phyloP scores from a whole-genome alignment of 2,113 vertebrate species.

The Phycodurus eques region DNA sequence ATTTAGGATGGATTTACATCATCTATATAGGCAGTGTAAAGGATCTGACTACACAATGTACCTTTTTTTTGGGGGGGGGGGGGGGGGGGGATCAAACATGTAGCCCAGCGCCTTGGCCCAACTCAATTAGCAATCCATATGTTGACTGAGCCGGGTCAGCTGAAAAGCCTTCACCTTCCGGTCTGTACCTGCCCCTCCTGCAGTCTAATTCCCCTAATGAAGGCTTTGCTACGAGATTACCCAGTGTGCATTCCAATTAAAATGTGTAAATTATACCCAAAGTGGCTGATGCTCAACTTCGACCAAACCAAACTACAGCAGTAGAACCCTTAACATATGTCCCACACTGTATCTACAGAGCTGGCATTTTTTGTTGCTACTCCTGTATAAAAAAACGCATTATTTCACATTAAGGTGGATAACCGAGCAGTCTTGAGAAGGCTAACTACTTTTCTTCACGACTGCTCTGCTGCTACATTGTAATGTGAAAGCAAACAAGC shows the following conservation, averaged over 20 bases:
- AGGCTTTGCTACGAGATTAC: constrained; percentile 56
- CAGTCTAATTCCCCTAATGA: constrained; percentile 59
- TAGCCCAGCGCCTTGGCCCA: constrained; percentile 43
- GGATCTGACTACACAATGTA: constrained; percentile 17
- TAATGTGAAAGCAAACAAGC: neutral
- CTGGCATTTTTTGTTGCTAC: neutral
- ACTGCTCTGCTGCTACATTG: neutral
- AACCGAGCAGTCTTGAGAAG: neutral
- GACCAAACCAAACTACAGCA: constrained; percentile 20
- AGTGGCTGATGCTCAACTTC: constrained; percentile 49
- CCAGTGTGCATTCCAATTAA: constrained; percentile 69
- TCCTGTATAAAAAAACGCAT: neutral
- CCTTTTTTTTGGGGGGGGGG: constrained; percentile 13
- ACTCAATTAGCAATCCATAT: constrained; percentile 70
- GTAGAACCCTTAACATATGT: constrained; percentile 9
- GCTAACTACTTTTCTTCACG: neutral
- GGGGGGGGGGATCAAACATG: constrained; percentile 31
- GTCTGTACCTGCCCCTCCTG: constrained; percentile 44
- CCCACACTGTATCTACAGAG: neutral
- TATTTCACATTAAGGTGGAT: neutral
- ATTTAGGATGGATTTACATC: no score
- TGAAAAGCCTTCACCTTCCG: constrained; percentile 50
- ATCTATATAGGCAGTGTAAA: neutral
- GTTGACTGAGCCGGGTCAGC: constrained; percentile 54
- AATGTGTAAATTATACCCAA: constrained; percentile 70